Evolutionary conservation across 2,113 vertebrate genomes (phyloP).

Genomic region (Dolichallabes microphthalmus): DNA sequence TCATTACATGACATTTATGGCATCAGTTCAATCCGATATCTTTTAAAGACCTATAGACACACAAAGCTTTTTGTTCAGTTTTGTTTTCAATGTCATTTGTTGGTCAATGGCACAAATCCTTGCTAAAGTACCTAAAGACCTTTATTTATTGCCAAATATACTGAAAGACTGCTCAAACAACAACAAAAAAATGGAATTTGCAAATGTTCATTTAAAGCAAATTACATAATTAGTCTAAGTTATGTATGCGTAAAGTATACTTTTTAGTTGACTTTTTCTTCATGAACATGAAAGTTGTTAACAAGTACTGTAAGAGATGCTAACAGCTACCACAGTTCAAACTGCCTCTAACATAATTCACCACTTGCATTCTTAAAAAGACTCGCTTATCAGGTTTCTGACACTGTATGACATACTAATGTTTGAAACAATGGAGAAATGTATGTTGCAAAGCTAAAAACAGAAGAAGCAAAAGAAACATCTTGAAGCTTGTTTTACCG

Average conservation of each 20-base stretch:
- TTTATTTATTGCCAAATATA: not conserved
- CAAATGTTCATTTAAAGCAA: not conserved
- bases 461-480: too few relatives aligned
- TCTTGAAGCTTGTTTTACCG: not conserved
- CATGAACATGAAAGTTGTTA: not conserved
- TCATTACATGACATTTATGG: not conserved
- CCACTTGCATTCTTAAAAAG: not conserved
- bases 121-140: not conserved
- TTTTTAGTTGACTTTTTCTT: not conserved
- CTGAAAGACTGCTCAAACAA: not conserved
- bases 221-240: not conserved
- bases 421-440: not conserved
- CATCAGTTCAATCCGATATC: not conserved
- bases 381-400: not conserved
- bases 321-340: not conserved
- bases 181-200: not conserved
- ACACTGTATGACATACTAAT: not conserved
- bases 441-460: slow-evolving; percentile 1
- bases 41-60: not conserved
- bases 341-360: not conserved
- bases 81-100: not conserved
- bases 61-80: not conserved
- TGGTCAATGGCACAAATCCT: not conserved
- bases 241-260: not conserved
- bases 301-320: not conserved